These are phyloP conservation scores for Lycia hirtaria DNA, from an alignment of 2,888 invertebrate species.

Conservation along the genomic window DNA sequence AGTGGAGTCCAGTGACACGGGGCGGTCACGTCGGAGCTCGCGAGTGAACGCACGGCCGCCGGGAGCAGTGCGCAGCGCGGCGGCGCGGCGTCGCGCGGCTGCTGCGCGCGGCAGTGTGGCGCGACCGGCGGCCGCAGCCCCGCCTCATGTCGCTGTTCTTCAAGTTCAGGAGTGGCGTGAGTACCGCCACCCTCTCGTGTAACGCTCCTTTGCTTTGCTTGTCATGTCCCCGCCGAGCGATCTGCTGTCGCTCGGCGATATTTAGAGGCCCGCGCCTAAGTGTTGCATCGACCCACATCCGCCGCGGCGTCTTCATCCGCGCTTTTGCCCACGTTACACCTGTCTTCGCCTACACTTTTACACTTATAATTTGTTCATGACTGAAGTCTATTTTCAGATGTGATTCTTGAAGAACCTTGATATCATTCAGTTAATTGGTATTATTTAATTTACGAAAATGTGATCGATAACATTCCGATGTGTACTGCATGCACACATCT, in stretches of 20 bases:
- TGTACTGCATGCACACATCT: too few species aligned
- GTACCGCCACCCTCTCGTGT: constrained; percentile 50
- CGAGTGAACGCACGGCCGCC: neutral
- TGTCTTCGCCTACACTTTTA: too few species aligned
- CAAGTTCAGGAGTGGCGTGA: constrained; percentile 82
- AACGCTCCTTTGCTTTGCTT: neutral
- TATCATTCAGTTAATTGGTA: too few species aligned
- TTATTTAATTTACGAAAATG: too few species aligned
- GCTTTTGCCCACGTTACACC: too few species aligned
- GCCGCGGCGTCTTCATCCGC: too few species aligned
- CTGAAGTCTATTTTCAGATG: too few species aligned
- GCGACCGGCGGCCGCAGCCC: constrained; percentile 54
- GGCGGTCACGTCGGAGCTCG: constrained; percentile 20
- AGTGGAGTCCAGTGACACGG: too few species aligned
- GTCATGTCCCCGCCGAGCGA: neutral
- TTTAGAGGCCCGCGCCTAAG: neutral
- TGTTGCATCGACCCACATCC: too few species aligned
- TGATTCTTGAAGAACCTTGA: too few species aligned
- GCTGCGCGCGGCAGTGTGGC: constrained; percentile 56
- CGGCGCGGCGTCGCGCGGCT: constrained; percentile 31
- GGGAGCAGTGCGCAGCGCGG: constrained; percentile 8
- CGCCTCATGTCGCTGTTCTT: constrained; percentile 81
- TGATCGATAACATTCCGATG: too few species aligned
- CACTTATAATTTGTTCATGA: too few species aligned
- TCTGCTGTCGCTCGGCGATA: neutral